Conservation (phyloP, 2,888 invertebrate genomes). For the Iphiclides podalirius region DNA sequence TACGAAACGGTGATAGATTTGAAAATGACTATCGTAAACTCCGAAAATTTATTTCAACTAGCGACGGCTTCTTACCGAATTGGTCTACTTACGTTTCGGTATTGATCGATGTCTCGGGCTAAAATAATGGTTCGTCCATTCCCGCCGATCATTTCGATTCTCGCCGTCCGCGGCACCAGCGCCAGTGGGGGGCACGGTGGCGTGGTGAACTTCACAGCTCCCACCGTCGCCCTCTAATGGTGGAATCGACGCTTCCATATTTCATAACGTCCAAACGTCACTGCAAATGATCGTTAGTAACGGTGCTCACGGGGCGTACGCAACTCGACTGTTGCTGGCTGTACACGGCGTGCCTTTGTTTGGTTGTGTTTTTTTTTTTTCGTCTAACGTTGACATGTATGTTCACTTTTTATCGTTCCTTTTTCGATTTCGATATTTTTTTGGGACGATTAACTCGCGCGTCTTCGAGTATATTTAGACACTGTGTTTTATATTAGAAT, state of each 20-base stretch:
- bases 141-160: slow-evolving; percentile 36
- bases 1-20: no score
- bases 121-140: slow-evolving; percentile 39
- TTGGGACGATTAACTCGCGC: no score
- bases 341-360: background rate
- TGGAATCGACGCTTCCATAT: slow-evolving; percentile 8
- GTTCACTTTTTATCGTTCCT: no score
- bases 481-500: no score
- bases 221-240: slow-evolving; percentile 3
- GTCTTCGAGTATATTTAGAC: no score
- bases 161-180: slow-evolving; percentile 3
- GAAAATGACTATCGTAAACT: no score
- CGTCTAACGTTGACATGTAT: no score
- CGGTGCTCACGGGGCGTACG: background rate
- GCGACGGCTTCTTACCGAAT: no score
- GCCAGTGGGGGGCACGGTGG: slow-evolving; percentile 15
- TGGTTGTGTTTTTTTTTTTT: background rate
- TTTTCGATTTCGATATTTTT: no score
- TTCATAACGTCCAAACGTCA: slow-evolving; percentile 6
- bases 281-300: slow-evolving; percentile 5
- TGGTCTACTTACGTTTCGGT: no score
- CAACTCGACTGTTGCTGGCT: background rate
- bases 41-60: no score
- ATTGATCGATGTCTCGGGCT: slow-evolving; percentile 33
- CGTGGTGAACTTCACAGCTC: slow-evolving; percentile 16